Conservation (phyloP, 1,140 invertebrate species). For the Cryptotermes secundus region DNA sequence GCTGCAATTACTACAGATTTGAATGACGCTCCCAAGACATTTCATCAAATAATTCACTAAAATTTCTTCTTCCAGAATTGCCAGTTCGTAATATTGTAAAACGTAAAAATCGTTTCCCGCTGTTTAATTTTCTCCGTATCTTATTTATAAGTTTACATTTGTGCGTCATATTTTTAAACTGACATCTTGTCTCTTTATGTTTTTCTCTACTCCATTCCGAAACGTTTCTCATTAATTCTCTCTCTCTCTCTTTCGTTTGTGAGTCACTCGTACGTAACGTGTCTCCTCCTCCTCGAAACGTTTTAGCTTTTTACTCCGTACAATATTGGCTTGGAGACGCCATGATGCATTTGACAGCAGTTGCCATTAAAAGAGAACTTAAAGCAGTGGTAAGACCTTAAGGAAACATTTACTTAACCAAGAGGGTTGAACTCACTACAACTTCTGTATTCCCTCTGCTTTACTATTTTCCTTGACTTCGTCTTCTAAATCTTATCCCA, state of each 20-base stretch:
- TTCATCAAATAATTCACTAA: not conserved
- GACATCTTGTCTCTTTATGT: not conserved
- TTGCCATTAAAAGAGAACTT: slow-evolving; percentile 6
- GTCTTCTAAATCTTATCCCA: not conserved
- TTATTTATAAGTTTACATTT: not conserved
- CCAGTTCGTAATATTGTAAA: no score
- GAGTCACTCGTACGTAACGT: not conserved
- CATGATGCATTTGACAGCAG: slow-evolving; percentile 11
- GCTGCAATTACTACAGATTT: not conserved
- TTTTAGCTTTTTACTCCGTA: not conserved
- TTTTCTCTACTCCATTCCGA: not conserved
- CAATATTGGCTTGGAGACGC: not conserved
- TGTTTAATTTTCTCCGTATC: not conserved
- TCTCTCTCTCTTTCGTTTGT: not conserved
- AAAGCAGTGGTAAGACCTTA: not conserved
- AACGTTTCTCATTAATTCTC: not conserved
- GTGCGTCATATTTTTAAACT: not conserved
- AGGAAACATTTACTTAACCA: slow-evolving; percentile 19
- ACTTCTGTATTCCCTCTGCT: not conserved
- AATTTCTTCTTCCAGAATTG: no score
- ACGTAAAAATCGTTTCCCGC: no score
- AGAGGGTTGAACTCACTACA: not conserved
- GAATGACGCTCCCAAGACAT: not conserved
- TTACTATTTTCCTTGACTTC: not conserved
- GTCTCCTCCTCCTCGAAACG: not conserved